Percentiles rank a stretch among this genome's conserved stretches.
phyloP scores from a whole-genome alignment of 30 jellyfish, hydroid and myxozoan species.

The Rhopilema esculentum region DNA sequence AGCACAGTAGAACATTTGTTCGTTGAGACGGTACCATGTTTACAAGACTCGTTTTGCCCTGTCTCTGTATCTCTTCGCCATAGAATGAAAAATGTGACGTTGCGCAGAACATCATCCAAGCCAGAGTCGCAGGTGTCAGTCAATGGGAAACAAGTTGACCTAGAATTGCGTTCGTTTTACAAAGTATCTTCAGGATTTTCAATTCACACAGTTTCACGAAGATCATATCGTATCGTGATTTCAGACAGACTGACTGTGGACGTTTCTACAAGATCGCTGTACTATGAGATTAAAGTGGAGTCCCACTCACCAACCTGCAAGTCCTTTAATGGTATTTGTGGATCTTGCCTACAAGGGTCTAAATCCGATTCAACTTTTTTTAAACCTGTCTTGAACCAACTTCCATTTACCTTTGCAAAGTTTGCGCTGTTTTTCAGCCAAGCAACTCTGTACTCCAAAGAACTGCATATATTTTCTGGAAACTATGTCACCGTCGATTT shows the following conservation, averaged over 20 bases:
- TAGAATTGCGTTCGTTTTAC: neutral
- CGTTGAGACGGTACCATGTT: slow-evolving; percentile 30
- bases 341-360: slow-evolving; percentile 46
- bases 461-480: slow-evolving; percentile 27
- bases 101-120: slow-evolving; percentile 6
- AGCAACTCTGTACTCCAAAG: slow-evolving; percentile 48
- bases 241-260: slow-evolving; percentile 8
- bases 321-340: slow-evolving; percentile 46
- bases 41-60: slow-evolving; percentile 16
- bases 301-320: slow-evolving; percentile 17
- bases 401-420: slow-evolving; percentile 5
- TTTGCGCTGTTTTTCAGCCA: slow-evolving; percentile 38
- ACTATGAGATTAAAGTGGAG: slow-evolving; percentile 4
- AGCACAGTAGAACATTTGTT: slow-evolving; percentile 10
- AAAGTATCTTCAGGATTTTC: neutral
- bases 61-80: neutral
- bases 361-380: neutral
- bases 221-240: slow-evolving; percentile 20
- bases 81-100: neutral
- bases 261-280: slow-evolving; percentile 5
- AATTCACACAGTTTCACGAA: slow-evolving; percentile 24
- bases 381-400: neutral
- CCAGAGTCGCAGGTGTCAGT: slow-evolving; percentile 1
- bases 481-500: slow-evolving; percentile 47
- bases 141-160: neutral